Conservation (phyloP, 64 coral and sea anemone genomes). For the Trachythela sp. region DNA sequence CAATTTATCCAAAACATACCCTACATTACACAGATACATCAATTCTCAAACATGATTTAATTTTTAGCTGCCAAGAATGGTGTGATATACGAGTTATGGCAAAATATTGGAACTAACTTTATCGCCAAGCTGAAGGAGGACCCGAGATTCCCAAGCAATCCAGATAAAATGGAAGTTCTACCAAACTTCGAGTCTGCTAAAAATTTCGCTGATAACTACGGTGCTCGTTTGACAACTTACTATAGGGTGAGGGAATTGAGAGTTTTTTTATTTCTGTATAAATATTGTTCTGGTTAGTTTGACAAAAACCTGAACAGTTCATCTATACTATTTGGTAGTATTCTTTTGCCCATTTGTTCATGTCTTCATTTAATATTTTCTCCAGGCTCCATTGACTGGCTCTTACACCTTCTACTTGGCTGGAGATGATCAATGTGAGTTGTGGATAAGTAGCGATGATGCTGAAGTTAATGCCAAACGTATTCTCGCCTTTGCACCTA, state of each 20-base stretch:
- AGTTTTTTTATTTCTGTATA: not conserved
- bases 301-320: too few relatives aligned
- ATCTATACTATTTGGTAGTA: too few relatives aligned
- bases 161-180: not conserved
- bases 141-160: not conserved
- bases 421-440: slow-evolving; percentile 23
- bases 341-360: not conserved
- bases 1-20: too few relatives aligned
- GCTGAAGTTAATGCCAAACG: slow-evolving; percentile 11
- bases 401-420: slow-evolving; percentile 2
- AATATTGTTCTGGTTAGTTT: not conserved
- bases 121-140: not conserved
- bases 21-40: not conserved
- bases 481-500: not conserved
- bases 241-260: not conserved
- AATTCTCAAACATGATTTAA: not conserved
- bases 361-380: not conserved
- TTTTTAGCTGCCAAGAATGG: slow-evolving; percentile 1
- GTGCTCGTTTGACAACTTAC: slow-evolving; percentile 8
- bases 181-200: not conserved
- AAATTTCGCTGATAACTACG: not conserved
- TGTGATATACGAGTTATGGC: not conserved
- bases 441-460: slow-evolving; percentile 15
- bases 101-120: not conserved
- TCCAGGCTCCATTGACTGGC: slow-evolving; percentile 11